Evolutionary conservation across 2,888 invertebrate species (phyloP).

Genomic region (Drosophila kambysellisi): DNA sequence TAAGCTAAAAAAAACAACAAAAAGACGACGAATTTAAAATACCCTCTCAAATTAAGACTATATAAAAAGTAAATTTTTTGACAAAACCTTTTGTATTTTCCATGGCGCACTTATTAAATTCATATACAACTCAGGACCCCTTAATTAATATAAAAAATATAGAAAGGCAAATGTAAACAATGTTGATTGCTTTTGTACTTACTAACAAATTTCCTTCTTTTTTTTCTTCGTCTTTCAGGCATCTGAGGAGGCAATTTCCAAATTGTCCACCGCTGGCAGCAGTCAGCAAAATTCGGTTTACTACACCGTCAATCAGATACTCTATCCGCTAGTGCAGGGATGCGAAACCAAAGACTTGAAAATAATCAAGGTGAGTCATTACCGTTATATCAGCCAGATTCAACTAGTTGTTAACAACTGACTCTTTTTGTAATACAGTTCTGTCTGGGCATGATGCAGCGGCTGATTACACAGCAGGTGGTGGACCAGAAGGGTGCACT

Average conservation of each 20-base stretch:
- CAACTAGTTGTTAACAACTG: neutral
- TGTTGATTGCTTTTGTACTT: neutral
- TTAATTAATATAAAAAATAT: neutral
- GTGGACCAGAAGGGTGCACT: conserved; percentile 96
- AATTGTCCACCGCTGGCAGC: conserved; percentile 91
- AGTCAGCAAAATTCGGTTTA: conserved; percentile 93
- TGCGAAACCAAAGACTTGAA: conserved; percentile 99
- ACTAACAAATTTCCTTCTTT: neutral
- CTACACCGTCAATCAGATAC: conserved; percentile 96
- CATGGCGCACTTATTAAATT: neutral
- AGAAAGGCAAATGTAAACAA: neutral
- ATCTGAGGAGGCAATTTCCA: conserved; percentile 97
- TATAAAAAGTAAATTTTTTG: neutral
- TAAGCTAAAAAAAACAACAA: neutral
- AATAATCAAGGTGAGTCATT: conserved; percentile 91
- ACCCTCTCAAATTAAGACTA: neutral
- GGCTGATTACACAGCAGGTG: conserved; percentile 95
- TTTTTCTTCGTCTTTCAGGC: conserved; percentile 87
- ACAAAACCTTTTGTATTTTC: neutral
- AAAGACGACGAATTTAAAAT: neutral
- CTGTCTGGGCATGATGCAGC: conserved; percentile 96
- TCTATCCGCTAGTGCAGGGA: conserved; percentile 98
- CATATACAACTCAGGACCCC: neutral
- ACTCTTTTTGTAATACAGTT: conserved; percentile 86
- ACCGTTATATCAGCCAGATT: conserved; percentile 14